phyloP scores from a whole-genome alignment of 2,797 vertebrate genomes.

The Ammospiza maritima region DNA sequence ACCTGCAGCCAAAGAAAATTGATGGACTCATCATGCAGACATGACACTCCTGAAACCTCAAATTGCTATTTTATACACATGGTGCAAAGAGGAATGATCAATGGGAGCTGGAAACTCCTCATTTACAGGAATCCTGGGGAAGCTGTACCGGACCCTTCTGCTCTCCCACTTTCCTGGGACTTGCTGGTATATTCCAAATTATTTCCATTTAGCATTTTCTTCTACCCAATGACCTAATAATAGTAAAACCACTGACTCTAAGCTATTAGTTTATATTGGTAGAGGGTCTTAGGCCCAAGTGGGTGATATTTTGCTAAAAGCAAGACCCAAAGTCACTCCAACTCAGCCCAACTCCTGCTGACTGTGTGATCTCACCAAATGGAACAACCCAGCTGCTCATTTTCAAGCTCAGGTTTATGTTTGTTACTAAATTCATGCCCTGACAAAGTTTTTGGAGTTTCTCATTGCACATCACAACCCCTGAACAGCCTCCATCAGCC shows the following conservation, averaged over 20 bases:
- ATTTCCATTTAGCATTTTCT: not conserved
- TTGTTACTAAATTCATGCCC: not conserved
- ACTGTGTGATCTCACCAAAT: not conserved
- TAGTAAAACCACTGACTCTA: not conserved
- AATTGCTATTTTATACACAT: slow-evolving; percentile 18
- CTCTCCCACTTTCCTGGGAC: not conserved
- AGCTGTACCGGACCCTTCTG: not conserved
- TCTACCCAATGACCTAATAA: not conserved
- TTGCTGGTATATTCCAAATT: not conserved
- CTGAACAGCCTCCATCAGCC: not conserved
- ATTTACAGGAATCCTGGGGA: not conserved
- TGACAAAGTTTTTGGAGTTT: not conserved
- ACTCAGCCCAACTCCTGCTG: not conserved
- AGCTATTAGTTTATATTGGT: not conserved
- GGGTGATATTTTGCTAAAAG: not conserved
- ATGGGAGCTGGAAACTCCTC: not conserved
- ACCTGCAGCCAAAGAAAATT: slow-evolving; percentile 52
- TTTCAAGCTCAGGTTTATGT: not conserved
- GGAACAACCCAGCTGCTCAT: not conserved
- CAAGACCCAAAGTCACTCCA: not conserved
- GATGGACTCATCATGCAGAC: slow-evolving; percentile 48
- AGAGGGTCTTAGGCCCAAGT: not conserved
- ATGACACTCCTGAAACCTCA: slow-evolving; percentile 39
- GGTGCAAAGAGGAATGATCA: slow-evolving; percentile 18
- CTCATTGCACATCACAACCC: not conserved